phyloP scores from a whole-genome alignment of 1,140 invertebrate genomes.

The Neelides sp. region DNA sequence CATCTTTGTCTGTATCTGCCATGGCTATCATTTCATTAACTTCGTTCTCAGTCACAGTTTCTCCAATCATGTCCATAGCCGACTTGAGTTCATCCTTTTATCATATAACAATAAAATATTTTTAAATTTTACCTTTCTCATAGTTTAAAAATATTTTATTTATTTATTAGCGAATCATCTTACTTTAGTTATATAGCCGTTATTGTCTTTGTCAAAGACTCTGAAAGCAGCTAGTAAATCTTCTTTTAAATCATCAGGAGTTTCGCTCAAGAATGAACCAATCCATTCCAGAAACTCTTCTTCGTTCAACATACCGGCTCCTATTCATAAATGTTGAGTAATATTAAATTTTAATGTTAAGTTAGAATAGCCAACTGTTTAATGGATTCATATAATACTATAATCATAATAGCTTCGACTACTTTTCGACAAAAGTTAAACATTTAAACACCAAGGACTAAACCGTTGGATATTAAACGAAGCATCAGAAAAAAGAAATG shows the following conservation, averaged over 20 bases:
- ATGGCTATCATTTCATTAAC: constrained; percentile 54
- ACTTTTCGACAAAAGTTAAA: no score
- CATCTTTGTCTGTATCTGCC: constrained; percentile 60
- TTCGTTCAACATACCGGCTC: neutral
- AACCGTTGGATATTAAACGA: no score
- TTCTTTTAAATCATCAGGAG: constrained; percentile 48
- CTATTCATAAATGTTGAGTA: no score
- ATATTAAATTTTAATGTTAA: no score
- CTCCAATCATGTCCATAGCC: constrained; percentile 64
- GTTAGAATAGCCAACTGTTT: no score
- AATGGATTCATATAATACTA: no score
- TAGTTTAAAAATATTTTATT: neutral
- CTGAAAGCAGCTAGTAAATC: constrained; percentile 61
- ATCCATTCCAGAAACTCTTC: constrained; percentile 21
- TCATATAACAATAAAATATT: neutral
- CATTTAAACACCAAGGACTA: no score
- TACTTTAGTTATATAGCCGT: constrained; percentile 55
- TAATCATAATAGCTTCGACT: no score
- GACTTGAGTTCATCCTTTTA: constrained; percentile 52
- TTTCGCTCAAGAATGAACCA: constrained; percentile 30
- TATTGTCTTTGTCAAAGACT: constrained; percentile 61
- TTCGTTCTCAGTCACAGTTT: constrained; percentile 55
- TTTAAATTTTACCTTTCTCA: neutral
- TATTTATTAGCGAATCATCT: neutral
- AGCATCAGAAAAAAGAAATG: no score